Evolutionary conservation across 2,888 invertebrate species (phyloP).

Genomic region (Dasypolia templi): DNA sequence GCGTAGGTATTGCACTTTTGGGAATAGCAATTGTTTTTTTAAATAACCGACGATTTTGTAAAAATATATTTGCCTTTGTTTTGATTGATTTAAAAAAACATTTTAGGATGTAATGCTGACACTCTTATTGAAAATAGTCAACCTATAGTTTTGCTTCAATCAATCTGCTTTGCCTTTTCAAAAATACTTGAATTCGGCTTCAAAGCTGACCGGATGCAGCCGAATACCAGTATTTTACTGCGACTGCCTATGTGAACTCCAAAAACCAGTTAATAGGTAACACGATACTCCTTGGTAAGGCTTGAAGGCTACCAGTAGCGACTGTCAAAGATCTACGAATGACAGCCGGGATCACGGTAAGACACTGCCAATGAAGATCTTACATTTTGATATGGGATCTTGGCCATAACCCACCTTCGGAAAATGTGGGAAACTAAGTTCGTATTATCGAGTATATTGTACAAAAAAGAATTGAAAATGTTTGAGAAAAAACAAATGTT

Average conservation of each 20-base stretch:
- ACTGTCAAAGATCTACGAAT: not conserved
- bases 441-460: too few species aligned
- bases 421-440: too few species aligned
- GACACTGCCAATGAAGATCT: not conserved
- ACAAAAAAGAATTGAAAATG: too few species aligned
- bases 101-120: conserved; percentile 22
- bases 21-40: too few species aligned
- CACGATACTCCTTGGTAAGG: not conserved
- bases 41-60: too few species aligned
- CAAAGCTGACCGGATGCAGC: not conserved
- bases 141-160: not conserved
- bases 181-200: not conserved
- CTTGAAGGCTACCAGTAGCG: not conserved
- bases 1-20: too few species aligned
- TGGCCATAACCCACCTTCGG: too few species aligned
- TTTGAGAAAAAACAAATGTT: too few species aligned
- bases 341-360: not conserved
- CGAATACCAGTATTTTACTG: not conserved
- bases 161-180: not conserved
- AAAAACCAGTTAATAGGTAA: not conserved
- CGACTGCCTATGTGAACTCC: not conserved
- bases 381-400: not conserved
- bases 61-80: not conserved
- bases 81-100: not conserved
- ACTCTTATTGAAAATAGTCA: too few species aligned